Conservation (phyloP, 1,140 invertebrate species). For the Lepidurus apus region DNA sequence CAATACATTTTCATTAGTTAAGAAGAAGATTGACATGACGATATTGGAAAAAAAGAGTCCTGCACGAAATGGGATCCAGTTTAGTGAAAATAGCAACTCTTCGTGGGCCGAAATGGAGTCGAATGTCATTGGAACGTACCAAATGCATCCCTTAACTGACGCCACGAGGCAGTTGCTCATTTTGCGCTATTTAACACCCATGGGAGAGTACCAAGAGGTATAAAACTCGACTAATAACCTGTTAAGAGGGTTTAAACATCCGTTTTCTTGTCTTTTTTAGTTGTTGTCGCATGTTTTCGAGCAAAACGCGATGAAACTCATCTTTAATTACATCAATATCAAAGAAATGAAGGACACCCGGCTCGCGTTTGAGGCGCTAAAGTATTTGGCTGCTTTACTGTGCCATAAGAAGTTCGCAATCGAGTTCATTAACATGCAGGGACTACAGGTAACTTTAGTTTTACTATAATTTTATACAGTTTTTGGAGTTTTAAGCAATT, state of each 20-base stretch:
- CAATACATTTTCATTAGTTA: background rate
- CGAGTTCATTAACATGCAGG: constrained; percentile 82
- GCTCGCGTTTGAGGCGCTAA: constrained; percentile 87
- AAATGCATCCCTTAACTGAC: constrained; percentile 78
- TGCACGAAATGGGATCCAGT: background rate
- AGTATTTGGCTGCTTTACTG: constrained; percentile 85
- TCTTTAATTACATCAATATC: constrained; percentile 85
- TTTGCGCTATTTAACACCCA: constrained; percentile 82
- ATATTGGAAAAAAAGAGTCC: background rate
- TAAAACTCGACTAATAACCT: constrained; percentile 44
- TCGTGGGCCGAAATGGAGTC: constrained; percentile 85
- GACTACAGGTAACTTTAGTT: constrained; percentile 57
- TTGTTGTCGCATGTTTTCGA: constrained; percentile 87
- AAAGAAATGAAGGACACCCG: constrained; percentile 80
- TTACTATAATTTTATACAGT: constrained; percentile 38
- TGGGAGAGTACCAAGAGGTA: constrained; percentile 92
- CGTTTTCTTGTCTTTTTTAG: constrained; percentile 46
- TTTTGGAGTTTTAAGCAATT: background rate
- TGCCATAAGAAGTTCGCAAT: constrained; percentile 97
- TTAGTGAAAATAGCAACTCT: constrained; percentile 54
- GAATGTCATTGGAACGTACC: constrained; percentile 71
- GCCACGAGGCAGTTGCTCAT: constrained; percentile 87
- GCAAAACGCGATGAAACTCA: constrained; percentile 79
- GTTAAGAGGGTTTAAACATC: too few species aligned
- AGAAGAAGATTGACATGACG: background rate